Percentiles rank a stretch among this genome's conserved stretches.
Conservation (phyloP, 2,888 invertebrate species). For the Smittia aterrima region DNA sequence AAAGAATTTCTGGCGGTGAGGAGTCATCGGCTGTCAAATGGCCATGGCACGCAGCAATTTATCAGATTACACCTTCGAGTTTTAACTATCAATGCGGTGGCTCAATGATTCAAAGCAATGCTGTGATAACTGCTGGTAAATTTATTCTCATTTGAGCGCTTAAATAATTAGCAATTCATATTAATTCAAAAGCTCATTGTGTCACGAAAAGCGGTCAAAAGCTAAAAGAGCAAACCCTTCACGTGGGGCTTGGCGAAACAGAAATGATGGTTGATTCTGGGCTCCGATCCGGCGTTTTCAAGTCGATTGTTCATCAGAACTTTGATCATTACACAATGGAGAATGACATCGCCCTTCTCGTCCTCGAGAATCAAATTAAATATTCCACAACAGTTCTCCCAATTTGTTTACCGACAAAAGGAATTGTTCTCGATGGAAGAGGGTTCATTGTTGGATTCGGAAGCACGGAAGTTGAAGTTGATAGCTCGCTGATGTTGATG, state of each 20-base stretch:
- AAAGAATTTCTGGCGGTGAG: background rate
- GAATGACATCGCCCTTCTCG: conserved; percentile 24
- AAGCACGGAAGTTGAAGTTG: background rate
- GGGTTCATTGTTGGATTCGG: conserved; percentile 19
- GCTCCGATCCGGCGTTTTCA: background rate
- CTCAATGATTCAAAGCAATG: background rate
- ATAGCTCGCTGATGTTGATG: background rate
- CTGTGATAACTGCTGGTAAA: conserved; percentile 7
- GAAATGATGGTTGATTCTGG: background rate
- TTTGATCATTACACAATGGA: background rate
- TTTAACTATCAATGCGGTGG: conserved; percentile 22
- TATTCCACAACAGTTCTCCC: background rate
- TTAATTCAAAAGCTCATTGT: conserved; percentile 1
- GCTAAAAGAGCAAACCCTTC: background rate
- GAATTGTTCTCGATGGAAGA: background rate
- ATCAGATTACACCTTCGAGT: background rate
- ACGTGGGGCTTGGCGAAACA: background rate
- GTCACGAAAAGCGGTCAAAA: background rate
- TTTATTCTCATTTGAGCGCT: background rate
- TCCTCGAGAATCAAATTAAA: background rate
- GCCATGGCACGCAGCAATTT: conserved; percentile 20
- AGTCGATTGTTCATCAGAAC: background rate
- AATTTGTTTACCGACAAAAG: conserved; percentile 8
- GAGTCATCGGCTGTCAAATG: background rate
- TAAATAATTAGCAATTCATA: too few species aligned